Base-by-base conservation (phyloP, 2,888 invertebrate species). In the Mythimna lalbum region DNA sequence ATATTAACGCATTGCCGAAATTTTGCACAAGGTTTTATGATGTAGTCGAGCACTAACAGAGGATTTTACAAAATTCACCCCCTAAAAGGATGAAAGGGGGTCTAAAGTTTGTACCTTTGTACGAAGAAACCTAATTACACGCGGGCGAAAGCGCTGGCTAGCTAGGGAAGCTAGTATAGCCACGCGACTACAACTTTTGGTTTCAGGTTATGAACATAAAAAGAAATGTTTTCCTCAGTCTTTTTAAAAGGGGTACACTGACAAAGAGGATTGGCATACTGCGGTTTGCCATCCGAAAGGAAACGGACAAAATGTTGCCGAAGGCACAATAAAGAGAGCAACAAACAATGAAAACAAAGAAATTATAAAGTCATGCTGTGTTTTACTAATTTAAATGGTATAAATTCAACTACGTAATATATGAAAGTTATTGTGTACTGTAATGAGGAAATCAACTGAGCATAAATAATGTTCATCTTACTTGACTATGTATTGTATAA, bases 371-470 rank as follows among this genome's bases (percentile, higher is more conserved):
- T 85, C 86, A 85, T 81, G 84, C 73, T 70, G 75, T 55, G 63
- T 78, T 85, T 80, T 76, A 78, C 63, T 73, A 81, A 82, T 81
- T 77, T 73, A 68, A 80, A 83, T 82, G 74, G 61, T 83, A 75
- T 78, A 73, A 73, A 80, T 74, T 73, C 65, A 69, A 65, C 73
- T 67, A 73, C 74, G 78, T 81, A 85, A 78, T 83, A 76, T 82
- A 85, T 76, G 85, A 84, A 84, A 84, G 83, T 83, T 83, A 81
- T 83, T 78, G 85, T 84, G 65, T 75, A 81, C 81, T 71, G 60
- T 71, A 65, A 76, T 73, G 61, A 83, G 81, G 73, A 83, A 85
- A 76, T 75, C 73, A 85, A 72, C 83, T 71, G 83, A 83, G 81
- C 76, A 85, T 76, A 83, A 83, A 83, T 74, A 74, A 83, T 83